phyloP scores from a whole-genome alignment of 1,140 invertebrate species.

The Heliconius hermathena region DNA sequence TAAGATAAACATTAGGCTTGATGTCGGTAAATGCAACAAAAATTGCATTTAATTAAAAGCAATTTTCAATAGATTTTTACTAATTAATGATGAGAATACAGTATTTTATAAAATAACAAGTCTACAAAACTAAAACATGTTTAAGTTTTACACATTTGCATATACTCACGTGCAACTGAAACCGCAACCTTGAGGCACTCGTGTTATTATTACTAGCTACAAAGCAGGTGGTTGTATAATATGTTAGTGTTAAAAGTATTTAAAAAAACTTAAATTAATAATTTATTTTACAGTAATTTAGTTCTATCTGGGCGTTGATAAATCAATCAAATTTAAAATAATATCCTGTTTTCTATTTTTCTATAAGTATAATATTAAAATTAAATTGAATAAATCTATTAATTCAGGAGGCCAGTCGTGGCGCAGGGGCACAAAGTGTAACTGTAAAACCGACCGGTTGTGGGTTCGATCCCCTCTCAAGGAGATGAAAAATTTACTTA shows the following conservation, averaged over 20 bases:
- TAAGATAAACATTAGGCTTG: too few relatives aligned
- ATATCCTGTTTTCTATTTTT: neutral
- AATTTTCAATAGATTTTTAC: neutral
- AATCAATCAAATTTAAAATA: neutral
- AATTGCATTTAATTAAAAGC: neutral
- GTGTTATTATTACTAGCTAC: neutral
- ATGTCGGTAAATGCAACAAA: too few relatives aligned
- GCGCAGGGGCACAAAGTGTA: too few relatives aligned
- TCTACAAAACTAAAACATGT: constrained; percentile 3
- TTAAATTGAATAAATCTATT: neutral
- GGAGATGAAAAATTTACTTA: too few relatives aligned
- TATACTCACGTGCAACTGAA: constrained; percentile 8
- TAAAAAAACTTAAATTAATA: neutral
- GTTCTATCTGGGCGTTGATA: neutral
- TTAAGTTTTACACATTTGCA: constrained; percentile 2
- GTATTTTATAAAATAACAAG: neutral
- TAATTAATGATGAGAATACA: neutral
- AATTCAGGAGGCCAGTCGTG: too few relatives aligned
- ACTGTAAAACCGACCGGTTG: neutral
- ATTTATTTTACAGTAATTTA: neutral
- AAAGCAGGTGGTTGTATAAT: neutral
- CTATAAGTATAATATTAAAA: neutral
- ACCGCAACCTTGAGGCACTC: constrained; percentile 11
- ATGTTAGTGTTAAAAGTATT: neutral
- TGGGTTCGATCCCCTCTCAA: too few relatives aligned